phyloP scores from a whole-genome alignment of 1,140 invertebrate genomes.

The Cepaea nemoralis region DNA sequence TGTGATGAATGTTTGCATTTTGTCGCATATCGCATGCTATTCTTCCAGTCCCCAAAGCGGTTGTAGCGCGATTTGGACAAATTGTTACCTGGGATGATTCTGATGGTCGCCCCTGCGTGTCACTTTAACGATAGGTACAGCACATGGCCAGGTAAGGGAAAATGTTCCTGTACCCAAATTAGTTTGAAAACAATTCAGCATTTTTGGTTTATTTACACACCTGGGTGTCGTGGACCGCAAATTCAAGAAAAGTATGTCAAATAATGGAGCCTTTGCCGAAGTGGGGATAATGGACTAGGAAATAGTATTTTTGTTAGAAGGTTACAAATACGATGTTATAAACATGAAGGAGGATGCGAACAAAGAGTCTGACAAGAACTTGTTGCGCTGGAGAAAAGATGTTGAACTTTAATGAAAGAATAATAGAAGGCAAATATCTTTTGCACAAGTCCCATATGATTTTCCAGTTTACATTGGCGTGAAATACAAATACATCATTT shows the following conservation, averaged over 20 bases:
- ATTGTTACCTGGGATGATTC: background rate
- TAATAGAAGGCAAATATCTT: background rate
- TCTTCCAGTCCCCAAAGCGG: background rate
- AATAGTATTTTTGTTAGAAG: background rate
- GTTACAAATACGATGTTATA: background rate
- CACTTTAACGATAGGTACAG: background rate
- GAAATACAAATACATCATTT: background rate
- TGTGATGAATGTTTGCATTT: background rate
- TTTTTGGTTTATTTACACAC: background rate
- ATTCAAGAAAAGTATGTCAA: background rate
- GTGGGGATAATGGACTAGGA: background rate
- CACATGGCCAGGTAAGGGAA: background rate
- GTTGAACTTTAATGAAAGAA: constrained; percentile 6
- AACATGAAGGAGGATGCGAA: background rate
- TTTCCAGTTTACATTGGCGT: background rate
- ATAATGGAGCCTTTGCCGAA: background rate
- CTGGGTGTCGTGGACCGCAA: background rate
- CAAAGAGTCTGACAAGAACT: background rate
- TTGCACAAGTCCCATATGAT: background rate
- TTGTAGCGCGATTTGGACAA: background rate
- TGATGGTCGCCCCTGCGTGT: background rate
- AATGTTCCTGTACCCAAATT: background rate
- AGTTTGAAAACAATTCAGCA: background rate
- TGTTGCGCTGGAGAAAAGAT: background rate
- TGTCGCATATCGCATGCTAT: background rate